Conservation (phyloP, 2,113 vertebrate genomes). For the Oriolus oriolus region DNA sequence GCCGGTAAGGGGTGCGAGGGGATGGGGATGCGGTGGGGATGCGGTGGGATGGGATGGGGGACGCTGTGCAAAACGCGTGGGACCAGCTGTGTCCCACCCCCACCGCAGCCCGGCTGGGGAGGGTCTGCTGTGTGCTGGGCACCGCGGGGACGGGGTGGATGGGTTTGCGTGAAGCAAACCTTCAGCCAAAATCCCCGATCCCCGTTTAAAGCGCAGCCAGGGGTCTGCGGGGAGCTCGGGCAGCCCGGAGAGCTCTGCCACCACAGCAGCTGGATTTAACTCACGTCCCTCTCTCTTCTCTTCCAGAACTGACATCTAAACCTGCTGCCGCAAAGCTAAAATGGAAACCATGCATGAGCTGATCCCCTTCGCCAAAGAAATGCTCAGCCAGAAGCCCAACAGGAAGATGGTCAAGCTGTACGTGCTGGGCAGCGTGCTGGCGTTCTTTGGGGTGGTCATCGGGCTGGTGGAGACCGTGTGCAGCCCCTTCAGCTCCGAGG, state of each 20-base stretch:
- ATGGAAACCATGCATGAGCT: constrained; percentile 85
- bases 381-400: constrained; percentile 79
- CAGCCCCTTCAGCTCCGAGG: constrained; percentile 73
- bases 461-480: constrained; percentile 81
- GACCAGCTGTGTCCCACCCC: fast-evolving
- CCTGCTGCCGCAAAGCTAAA: background rate
- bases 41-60: background rate
- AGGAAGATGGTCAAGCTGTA: constrained; percentile 85
- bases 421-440: constrained; percentile 84
- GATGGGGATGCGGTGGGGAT: background rate
- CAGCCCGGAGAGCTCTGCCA: background rate
- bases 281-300: background rate
- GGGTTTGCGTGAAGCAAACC: background rate
- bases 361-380: constrained; percentile 84
- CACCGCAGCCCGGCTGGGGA: background rate
- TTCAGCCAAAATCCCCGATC: background rate
- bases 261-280: background rate
- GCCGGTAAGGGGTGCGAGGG: background rate
- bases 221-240: background rate
- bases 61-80: background rate
- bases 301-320: background rate
- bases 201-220: fast-evolving
- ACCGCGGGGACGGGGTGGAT: fast-evolving
- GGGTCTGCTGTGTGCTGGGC: fast-evolving
- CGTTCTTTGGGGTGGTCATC: constrained; percentile 78